phyloP scores from a whole-genome alignment of 2,888 invertebrate genomes.

The Caenorhabditis becei region DNA sequence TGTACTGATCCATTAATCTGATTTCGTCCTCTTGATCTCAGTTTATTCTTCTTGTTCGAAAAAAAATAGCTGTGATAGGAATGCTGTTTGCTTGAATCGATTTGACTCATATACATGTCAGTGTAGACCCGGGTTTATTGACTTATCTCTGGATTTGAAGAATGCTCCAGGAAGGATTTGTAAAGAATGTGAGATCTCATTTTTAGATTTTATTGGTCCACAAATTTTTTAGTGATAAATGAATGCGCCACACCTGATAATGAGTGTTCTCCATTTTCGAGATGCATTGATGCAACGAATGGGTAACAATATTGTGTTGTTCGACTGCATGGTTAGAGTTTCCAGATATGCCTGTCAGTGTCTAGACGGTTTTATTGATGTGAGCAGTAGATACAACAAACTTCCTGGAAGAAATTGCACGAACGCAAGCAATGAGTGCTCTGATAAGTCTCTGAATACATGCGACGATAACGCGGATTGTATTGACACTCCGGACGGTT shows the following conservation, averaged over 20 bases:
- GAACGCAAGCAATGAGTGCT: conserved; percentile 80
- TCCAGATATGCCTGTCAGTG: conserved; percentile 75
- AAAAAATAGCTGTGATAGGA: conserved; percentile 74
- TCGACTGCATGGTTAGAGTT: neutral
- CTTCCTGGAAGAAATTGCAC: conserved; percentile 80
- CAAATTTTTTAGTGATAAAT: conserved; percentile 78
- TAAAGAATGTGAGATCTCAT: conserved; percentile 77
- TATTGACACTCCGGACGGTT: conserved; percentile 80
- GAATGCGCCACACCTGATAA: conserved; percentile 80
- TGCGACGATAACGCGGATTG: conserved; percentile 82
- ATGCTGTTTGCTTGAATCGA: conserved; percentile 80
- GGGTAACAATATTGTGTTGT: too few species aligned
- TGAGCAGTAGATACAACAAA: conserved; percentile 76
- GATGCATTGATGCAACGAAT: conserved; percentile 80
- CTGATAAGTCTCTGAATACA: conserved; percentile 76
- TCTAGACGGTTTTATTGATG: conserved; percentile 79
- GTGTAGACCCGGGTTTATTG: conserved; percentile 79
- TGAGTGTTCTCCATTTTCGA: conserved; percentile 80
- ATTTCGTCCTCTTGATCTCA: too few species aligned
- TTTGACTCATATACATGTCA: conserved; percentile 81
- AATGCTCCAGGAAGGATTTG: conserved; percentile 78
- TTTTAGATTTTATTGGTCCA: neutral
- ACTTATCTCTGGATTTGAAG: conserved; percentile 78
- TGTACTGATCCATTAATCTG: too few species aligned
- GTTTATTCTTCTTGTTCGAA: conserved; percentile 77